Conservation (phyloP, 1,140 invertebrate genomes). For the Scaptomyza montana region DNA sequence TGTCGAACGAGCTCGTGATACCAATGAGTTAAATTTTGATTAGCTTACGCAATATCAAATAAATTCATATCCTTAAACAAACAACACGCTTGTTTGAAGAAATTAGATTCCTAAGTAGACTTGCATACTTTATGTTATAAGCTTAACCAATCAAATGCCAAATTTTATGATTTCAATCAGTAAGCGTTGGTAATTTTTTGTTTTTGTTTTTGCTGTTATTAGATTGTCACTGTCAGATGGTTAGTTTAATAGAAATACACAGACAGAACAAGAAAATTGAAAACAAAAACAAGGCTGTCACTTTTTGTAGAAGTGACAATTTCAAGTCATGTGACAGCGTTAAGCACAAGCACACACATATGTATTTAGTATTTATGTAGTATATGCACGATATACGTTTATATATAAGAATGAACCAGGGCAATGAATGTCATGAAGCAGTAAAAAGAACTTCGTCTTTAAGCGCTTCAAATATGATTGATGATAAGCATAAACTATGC, state of each 20-base stretch:
- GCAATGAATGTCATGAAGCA: slow-evolving; percentile 14
- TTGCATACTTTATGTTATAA: no score
- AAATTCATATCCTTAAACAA: neutral
- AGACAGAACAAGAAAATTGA: slow-evolving; percentile 24
- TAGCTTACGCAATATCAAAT: neutral
- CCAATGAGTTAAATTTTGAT: neutral
- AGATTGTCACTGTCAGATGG: slow-evolving; percentile 9
- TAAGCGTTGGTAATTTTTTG: no score
- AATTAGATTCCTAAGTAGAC: no score
- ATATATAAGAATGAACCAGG: slow-evolving; percentile 7
- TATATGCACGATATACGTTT: slow-evolving; percentile 1
- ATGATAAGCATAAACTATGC: slow-evolving; percentile 3
- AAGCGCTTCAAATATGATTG: slow-evolving; percentile 15
- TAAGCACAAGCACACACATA: neutral
- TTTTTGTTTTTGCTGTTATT: neutral
- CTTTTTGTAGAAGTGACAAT: slow-evolving; percentile 20
- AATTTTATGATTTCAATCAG: no score
- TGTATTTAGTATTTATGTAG: neutral
- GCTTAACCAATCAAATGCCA: no score
- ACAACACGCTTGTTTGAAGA: no score
- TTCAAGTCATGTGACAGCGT: slow-evolving; percentile 20
- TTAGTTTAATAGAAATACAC: slow-evolving; percentile 26
- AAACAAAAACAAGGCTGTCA: slow-evolving; percentile 28
- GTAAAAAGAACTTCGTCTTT: neutral
- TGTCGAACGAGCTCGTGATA: slow-evolving; percentile 15